A percentile compares a stretch with the other conserved stretches of the same genome.
Conservation (phyloP, 2,888 invertebrate genomes). For the Homarus gammarus region DNA sequence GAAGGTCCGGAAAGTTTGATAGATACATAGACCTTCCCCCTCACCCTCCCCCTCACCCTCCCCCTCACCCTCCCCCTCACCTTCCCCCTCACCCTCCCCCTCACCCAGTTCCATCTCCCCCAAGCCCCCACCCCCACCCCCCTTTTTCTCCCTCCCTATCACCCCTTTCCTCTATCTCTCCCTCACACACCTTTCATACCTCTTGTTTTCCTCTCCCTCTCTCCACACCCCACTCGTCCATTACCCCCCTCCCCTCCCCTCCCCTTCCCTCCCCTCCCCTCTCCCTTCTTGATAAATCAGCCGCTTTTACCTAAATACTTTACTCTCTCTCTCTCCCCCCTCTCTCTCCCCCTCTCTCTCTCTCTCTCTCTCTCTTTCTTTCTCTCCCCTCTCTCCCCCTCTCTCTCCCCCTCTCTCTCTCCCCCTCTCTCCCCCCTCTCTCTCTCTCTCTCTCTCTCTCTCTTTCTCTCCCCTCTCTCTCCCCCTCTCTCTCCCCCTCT, state of each 20-base stretch:
- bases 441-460: too few relatives aligned
- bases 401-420: too few relatives aligned
- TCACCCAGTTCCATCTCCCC: slow-evolving; percentile 1
- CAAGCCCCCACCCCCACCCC: neutral
- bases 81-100: slow-evolving; percentile 1
- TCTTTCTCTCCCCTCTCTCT: too few relatives aligned
- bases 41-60: neutral
- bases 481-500: too few relatives aligned
- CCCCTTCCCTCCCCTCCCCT: neutral
- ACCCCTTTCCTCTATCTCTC: neutral
- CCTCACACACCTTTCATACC: slow-evolving; percentile 11
- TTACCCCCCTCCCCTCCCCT: neutral
- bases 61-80: neutral
- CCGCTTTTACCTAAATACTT: neutral
- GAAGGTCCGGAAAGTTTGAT: too few relatives aligned
- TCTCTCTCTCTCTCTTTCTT: too few relatives aligned
- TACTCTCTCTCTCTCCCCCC: too few relatives aligned
- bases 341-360: too few relatives aligned
- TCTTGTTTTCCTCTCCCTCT: slow-evolving; percentile 8
- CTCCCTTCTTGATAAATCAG: too few relatives aligned
- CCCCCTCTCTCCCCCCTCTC: too few relatives aligned
- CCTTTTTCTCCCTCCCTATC: slow-evolving; percentile 15
- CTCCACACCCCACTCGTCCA: neutral
- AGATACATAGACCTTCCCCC: too few relatives aligned
- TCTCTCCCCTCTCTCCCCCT: neutral